Percentiles rank a stretch among this genome's conserved stretches.
phyloP scores from a whole-genome alignment of 1,140 invertebrate genomes.

The Polyergus mexicanus region DNA sequence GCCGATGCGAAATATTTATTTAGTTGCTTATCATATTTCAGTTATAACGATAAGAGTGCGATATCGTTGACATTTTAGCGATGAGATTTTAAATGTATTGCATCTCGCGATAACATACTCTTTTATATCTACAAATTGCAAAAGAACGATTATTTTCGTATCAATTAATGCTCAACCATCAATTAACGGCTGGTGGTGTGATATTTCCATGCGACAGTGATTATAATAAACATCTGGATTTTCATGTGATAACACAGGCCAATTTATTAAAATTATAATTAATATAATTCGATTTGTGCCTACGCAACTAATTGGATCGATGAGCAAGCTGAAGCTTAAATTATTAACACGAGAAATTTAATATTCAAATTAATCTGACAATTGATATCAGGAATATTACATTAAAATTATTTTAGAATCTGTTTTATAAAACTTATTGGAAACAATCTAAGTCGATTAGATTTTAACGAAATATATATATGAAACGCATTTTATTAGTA shows the following conservation, averaged over 20 bases:
- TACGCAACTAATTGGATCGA: conserved; percentile 5
- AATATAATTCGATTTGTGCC: not conserved
- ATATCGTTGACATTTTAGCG: not conserved
- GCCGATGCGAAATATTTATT: no score
- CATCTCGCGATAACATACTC: not conserved
- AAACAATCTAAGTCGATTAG: not conserved
- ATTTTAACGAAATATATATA: not conserved
- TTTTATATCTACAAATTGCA: not conserved
- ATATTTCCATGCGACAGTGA: conserved; percentile 6
- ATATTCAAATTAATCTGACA: not conserved
- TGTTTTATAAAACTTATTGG: not conserved
- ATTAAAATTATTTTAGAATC: no score
- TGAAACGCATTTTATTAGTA: conserved; percentile 5
- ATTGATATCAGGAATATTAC: not conserved
- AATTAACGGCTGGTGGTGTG: not conserved
- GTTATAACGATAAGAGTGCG: no score
- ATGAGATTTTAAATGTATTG: not conserved
- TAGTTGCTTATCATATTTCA: no score
- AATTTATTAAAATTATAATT: conserved; percentile 22
- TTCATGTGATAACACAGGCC: not conserved
- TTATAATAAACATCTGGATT: conserved; percentile 13
- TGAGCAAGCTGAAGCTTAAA: not conserved
- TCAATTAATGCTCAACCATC: not conserved
- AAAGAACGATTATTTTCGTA: conserved; percentile 9
- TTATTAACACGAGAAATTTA: conserved; percentile 28